Evolutionary conservation across 2,113 vertebrate species (phyloP), one percentile per base, ranked within the genome.

Genomic region (Hymenochirus boettgeri): DNA sequence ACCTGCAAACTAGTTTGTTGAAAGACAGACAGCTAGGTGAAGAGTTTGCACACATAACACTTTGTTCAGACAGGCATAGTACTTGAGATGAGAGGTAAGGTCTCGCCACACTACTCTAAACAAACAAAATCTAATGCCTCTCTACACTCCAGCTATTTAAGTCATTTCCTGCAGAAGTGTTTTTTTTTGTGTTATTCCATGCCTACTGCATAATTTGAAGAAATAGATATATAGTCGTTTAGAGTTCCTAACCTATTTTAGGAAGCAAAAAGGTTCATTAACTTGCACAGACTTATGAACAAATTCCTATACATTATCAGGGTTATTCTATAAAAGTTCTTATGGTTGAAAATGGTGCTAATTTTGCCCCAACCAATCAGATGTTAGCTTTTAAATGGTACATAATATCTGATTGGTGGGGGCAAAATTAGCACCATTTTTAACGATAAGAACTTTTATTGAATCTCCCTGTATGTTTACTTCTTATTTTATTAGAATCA

Each of bases 11-110:
- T 53, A 54, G 33, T 52, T 48, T 29, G 54, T 47, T 75, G 67
- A 79, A 75, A 79, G 73, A 72, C n/a, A 71, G 71, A 71, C 72
- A 74, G 46, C 61, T 55, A 39, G 55, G 29, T 69, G 55, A 75
- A 65, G 70, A 74, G 52, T 48, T 22, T 15, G 52, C 57, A 55
- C 62, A 70, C 35, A 62, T 74, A 71, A 7, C 8, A 13, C 65
- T 73, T 66, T 33, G 22, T 74, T 75, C 55, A 48, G 61, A 46
- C 48, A 63, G 63, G 56, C 1, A 37, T 65, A 81, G 48, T 35
- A 5, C 0, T 4, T 5, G 58, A 61, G 64, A 71, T 63, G 64
- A 70, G 71, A 64, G 67, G 37, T n/a, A 52, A 74, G 69, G 29
- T 12, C 37, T 77, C n/a, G 61, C 39, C 2, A 11, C 54, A 47